Conservation (phyloP, 1,140 invertebrate genomes). For the Drosophila pandora region DNA sequence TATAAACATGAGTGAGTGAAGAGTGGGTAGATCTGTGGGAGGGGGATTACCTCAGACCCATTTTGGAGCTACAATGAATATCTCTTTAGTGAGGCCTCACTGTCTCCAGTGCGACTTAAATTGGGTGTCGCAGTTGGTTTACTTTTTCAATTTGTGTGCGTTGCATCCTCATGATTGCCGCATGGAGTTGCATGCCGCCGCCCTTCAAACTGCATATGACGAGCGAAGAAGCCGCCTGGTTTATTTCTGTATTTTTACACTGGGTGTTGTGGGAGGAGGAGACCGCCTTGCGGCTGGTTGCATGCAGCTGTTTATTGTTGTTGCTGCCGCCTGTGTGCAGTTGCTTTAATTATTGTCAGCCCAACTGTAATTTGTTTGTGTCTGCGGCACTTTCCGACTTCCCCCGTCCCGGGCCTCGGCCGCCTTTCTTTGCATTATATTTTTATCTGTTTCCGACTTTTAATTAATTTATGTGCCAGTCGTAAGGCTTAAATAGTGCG, state of each 20-base stretch:
- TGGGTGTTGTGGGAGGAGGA: constrained; percentile 5
- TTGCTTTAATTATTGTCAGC: constrained; percentile 77
- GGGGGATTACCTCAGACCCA: background rate
- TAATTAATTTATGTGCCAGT: constrained; percentile 74
- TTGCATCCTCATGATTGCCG: constrained; percentile 66
- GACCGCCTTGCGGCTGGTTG: constrained; percentile 19
- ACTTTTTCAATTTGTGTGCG: constrained; percentile 75
- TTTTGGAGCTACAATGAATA: no score
- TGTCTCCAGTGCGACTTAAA: constrained; percentile 22
- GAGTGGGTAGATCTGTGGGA: background rate
- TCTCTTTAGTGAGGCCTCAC: background rate
- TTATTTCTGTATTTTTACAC: constrained; percentile 36
- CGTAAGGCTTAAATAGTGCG: constrained; percentile 54
- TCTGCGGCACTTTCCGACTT: constrained; percentile 6
- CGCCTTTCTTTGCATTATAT: constrained; percentile 44
- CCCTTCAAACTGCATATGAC: constrained; percentile 43
- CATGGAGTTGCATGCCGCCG: constrained; percentile 53
- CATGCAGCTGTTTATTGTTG: constrained; percentile 68
- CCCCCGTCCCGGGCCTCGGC: background rate
- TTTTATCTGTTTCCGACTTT: constrained; percentile 77
- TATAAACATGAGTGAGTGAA: constrained; percentile 56
- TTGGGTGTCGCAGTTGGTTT: constrained; percentile 52
- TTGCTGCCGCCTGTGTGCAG: constrained; percentile 32
- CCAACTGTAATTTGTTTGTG: constrained; percentile 56
- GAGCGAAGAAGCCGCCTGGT: constrained; percentile 46